Evolutionary conservation across 2,888 invertebrate species (phyloP), one percentile per base, ranked within the genome.

Genomic region (Coenonympha glycerion): DNA sequence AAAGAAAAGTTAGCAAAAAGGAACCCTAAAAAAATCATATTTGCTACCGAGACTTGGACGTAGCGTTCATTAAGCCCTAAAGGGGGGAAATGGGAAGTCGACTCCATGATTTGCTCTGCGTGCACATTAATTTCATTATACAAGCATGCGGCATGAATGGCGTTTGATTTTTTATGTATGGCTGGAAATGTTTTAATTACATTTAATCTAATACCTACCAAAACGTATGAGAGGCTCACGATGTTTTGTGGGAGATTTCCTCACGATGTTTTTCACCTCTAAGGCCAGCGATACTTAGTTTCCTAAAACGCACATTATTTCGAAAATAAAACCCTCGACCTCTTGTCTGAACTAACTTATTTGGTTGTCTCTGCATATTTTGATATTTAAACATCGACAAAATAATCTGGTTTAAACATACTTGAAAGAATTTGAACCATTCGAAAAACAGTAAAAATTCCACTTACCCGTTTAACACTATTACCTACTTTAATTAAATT

Each of bases 1-100:
- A n/a, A n/a, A n/a, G n/a, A n/a, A n/a, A n/a, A n/a, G n/a, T n/a
- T n/a, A n/a, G n/a, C n/a, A n/a, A n/a, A n/a, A 13, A 13, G 24
- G 39, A 39, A 8, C 39, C 15, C 24, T 9, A 24, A 24, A 39
- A 11, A n/a, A 39, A 78, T 73, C 71, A 69, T 74, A 75, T 78
- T 77, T 68, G 71, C 71, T 70, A 66, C 63, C 64, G 60, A 59
- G 71, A 64, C 68, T 66, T 61, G 72, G 76, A 76, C 73, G 72
- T 72, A 69, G 68, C 65, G 62, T 73, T 76, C 76, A 77, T 80
- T 77, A 80, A 69, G 65, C 62, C 57, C 54, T 55, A 58, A 56
- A 60, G 57, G 63, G 61, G 62, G 61, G 45, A 44, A 53, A 52
- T 53, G 53, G 53, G 55, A 53, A 55, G 56, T 54, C 53, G 42